Conservation (phyloP, 1,140 invertebrate species). For the Pachypsylla venusta region DNA sequence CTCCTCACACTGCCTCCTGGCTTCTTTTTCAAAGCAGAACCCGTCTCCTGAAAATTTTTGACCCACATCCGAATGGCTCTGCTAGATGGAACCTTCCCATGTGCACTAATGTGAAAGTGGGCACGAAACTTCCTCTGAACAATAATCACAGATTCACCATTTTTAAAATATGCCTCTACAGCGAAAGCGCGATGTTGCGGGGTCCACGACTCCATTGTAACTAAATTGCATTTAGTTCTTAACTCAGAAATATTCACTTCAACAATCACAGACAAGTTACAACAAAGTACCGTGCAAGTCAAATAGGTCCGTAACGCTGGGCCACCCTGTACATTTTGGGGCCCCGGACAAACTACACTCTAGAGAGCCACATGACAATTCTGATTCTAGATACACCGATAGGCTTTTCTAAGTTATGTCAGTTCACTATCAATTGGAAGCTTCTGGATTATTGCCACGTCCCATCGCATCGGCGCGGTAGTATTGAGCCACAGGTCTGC, state of each 20-base stretch:
- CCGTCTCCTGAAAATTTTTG: conserved; percentile 17
- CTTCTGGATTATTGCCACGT: no score
- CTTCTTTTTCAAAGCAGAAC: conserved; percentile 14
- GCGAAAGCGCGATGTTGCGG: conserved; percentile 13
- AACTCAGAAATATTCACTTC: neutral
- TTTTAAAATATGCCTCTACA: conserved; percentile 14
- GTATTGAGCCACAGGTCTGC: no score
- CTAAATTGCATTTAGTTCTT: conserved; percentile 13
- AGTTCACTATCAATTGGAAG: no score
- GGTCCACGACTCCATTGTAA: conserved; percentile 14
- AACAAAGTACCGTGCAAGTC: neutral
- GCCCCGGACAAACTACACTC: no score
- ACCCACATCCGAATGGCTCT: conserved; percentile 16
- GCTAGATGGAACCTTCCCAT: conserved; percentile 6
- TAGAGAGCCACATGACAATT: no score
- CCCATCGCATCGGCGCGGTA: no score
- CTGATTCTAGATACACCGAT: no score
- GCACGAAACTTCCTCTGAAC: no score
- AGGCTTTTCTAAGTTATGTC: no score
- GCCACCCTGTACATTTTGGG: neutral
- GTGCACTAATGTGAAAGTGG: no score
- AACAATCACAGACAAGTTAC: neutral
- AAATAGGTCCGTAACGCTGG: neutral
- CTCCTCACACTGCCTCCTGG: conserved; percentile 15
- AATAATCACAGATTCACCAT: no score